Conservation (phyloP, 23 tunicate species). For the Styela clava region DNA sequence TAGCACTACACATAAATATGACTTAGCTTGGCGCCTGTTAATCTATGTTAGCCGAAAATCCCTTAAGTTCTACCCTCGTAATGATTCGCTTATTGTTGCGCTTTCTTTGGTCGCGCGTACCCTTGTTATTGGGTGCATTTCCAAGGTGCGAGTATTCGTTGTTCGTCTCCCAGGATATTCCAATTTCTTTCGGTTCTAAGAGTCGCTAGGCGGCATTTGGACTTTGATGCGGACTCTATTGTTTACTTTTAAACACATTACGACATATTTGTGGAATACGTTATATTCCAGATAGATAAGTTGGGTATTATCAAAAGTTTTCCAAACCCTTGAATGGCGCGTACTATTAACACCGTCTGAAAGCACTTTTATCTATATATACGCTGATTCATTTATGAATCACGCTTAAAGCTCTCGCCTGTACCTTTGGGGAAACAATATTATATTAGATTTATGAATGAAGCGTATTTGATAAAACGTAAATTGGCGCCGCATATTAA, state of each 20-base stretch:
- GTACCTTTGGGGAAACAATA: too few relatives aligned
- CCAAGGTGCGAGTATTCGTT: neutral
- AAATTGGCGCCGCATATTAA: too few relatives aligned
- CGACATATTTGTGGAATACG: neutral
- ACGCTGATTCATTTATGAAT: too few relatives aligned
- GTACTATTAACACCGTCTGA: too few relatives aligned
- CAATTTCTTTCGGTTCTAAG: neutral
- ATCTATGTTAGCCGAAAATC: neutral
- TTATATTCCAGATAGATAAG: too few relatives aligned
- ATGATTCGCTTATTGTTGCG: neutral
- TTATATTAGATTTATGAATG: too few relatives aligned
- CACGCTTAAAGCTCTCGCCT: too few relatives aligned
- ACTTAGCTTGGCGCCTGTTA: neutral
- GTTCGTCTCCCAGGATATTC: neutral
- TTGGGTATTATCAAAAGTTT: too few relatives aligned
- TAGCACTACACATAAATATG: too few relatives aligned
- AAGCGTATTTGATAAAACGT: too few relatives aligned
- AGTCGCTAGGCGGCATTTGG: neutral
- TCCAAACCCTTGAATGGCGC: too few relatives aligned
- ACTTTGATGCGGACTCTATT: neutral
- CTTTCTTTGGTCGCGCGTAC: neutral
- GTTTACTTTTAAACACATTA: constrained; percentile 15
- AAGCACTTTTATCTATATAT: too few relatives aligned
- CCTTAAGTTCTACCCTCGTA: neutral
- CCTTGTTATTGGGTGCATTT: neutral